phyloP scores from a whole-genome alignment of 2,888 invertebrate genomes.

The Conomelus anceps region DNA sequence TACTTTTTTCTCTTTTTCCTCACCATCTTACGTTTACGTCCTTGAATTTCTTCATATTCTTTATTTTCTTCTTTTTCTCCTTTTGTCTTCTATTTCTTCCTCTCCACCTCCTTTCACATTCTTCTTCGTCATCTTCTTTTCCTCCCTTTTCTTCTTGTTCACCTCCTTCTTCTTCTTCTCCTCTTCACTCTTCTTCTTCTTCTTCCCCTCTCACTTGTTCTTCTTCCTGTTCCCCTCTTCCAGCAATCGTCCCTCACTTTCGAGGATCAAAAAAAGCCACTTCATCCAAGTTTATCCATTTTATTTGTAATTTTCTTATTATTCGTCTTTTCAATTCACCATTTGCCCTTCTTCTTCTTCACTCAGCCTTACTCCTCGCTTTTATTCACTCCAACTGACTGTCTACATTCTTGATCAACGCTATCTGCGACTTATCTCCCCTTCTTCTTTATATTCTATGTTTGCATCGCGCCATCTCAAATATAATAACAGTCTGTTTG shows the following conservation, averaged over 20 bases:
- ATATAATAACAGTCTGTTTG: not conserved
- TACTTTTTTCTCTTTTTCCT: not conserved
- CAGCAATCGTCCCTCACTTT: not conserved
- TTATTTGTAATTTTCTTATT: not conserved
- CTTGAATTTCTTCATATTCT: not conserved
- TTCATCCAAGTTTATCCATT: not conserved
- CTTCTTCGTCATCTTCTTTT: not conserved
- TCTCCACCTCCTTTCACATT: not conserved
- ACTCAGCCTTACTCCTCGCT: not conserved
- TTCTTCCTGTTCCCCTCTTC: not conserved
- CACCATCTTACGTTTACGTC: not conserved
- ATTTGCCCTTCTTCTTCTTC: not conserved
- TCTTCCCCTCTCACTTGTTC: not conserved
- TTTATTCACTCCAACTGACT: no score
- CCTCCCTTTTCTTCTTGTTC: not conserved
- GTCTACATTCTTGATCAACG: not conserved
- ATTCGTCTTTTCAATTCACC: not conserved
- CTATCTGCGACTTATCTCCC: not conserved
- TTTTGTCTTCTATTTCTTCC: not conserved
- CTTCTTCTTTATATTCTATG: no score
- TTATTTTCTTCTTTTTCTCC: not conserved
- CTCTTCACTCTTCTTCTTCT: not conserved
- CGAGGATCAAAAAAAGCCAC: not conserved
- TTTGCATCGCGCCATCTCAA: no score
- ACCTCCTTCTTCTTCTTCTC: not conserved